These are phyloP conservation scores for Alosa sapidissima DNA, from an alignment of 2,797 vertebrate genomes.

Conservation along the genomic window DNA sequence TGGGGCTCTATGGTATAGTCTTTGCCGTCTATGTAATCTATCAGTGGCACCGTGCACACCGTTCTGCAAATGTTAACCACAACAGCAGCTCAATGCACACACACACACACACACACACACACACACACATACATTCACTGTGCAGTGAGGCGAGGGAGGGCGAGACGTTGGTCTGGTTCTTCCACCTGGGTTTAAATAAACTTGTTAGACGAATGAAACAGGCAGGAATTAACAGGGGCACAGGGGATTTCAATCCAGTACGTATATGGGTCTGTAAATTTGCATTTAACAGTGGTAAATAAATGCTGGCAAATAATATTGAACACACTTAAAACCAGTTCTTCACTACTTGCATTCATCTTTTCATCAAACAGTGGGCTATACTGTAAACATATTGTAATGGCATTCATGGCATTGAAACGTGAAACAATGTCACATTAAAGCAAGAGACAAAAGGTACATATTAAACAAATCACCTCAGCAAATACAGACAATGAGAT, in stretches of 20 bases:
- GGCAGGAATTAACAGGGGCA: not conserved
- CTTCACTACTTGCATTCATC: not conserved
- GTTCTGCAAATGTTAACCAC: conserved; percentile 88
- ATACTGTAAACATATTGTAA: not conserved
- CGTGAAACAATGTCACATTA: not conserved
- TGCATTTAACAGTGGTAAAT: not conserved
- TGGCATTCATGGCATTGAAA: not conserved
- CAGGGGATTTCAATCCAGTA: not conserved
- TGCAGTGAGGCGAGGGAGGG: not conserved
- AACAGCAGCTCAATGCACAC: conserved; percentile 57
- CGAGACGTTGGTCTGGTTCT: conserved; percentile 4
- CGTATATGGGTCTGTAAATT: not conserved
- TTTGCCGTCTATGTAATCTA: conserved; percentile 99
- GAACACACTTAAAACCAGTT: not conserved
- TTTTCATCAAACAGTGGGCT: not conserved
- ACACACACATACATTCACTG: not conserved
- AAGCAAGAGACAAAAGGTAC: not conserved
- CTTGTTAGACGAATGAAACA: not conserved
- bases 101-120: not conserved
- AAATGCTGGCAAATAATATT: not conserved
- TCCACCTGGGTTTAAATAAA: not conserved
- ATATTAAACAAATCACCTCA: not conserved
- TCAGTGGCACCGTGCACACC: conserved; percentile 95
- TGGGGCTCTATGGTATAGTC: conserved; percentile 97
- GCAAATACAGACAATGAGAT: not conserved